Evolutionary conservation across 2,113 vertebrate species (phyloP), one percentile per base, ranked within the genome.

Genomic region (Brachirus orientalis): DNA sequence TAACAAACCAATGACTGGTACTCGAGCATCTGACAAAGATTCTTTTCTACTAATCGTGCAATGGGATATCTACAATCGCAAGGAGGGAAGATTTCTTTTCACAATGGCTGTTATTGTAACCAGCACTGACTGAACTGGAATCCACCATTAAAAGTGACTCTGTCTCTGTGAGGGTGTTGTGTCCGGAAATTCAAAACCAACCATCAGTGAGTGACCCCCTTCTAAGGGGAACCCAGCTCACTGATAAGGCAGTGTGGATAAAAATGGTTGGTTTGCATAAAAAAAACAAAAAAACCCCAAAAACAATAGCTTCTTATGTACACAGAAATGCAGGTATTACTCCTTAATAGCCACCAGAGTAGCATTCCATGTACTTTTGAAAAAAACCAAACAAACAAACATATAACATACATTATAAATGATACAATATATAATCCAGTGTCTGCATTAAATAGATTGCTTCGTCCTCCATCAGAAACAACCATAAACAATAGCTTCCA

Each of bases 351-450:
- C 60, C 50, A 66, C 69, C 61, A 72, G 53, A 75, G 57, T 72
- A 80, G 79, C 77, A 69, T 67, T 47, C 51, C 45, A 70, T 74
- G 55, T 52, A 79, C 41, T 72, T 84, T 77, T 69, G 54, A 37
- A 77, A 20, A 69, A 82, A 69, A 79, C 72, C 60, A 68, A 28
- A 28, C 28, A 28, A 28, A 28, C 28, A 28, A 28, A 28, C 28
- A 28, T 28, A 28, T 6, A 28, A 2, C 57, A 13, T 74, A 78
- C 50, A 77, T 68, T 73, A 86, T 82, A 88, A 88, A 83, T 86
- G 82, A 88, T 65, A 89, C 79, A 82, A 86, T 43, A 87, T 65
- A 80, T 71, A 77, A 79, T 91, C 90, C 90, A 91, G 90, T 91
- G 90, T 91, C 65, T 18, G 33, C 63, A 74, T 85, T 72, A 78